Evolutionary conservation across 2,113 vertebrate genomes (phyloP), one percentile per base, ranked within the genome.

Genomic region (Etheostoma cragini): DNA sequence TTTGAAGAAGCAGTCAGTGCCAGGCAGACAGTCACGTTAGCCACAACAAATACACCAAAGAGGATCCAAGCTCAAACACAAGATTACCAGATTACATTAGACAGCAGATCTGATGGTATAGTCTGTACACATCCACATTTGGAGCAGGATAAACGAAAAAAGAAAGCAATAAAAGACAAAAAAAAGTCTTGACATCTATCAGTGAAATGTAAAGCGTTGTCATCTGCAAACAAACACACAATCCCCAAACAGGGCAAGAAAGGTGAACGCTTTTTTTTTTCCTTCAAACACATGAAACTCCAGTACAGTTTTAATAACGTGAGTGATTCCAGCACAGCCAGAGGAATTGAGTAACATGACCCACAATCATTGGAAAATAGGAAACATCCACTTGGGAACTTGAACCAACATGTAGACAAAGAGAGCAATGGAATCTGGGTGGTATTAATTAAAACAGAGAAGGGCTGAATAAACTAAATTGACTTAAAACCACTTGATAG

Each of bases 11-110:
- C 22, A 66, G 60, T 72, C n/a, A 56, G 66, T 57, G 60, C 47
- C 56, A 79, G 71, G 64, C 74, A 65, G 62, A 74, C 61, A 8
- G n/a, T 74, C 73, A 78, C 65, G 2, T 64, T 42, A 84, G 78
- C 81, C 53, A 80, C 80, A 70, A 57, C 24, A 61, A 60, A 69
- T 65, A 69, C 74, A 81, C 19, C 26, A 66, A 52, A 76, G 30
- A 19, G 47, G 57, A 73, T n/a, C 26, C 7, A 52, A 8, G 24
- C 52, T 72, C 74, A 81, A 30, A 4, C 45, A 65, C 71, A 82
- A 38, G 47, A 75, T 38, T 21, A 74, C 76, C 61, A 63, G 58
- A 57, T 68, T 60, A 76, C 54, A 46, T 42, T 38, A 72, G 33
- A 8, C 62, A 57, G 64, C 50, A 73, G 47, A 1, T 78, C 49